Evolutionary conservation across 2,113 vertebrate genomes (phyloP).

Genomic region (Cryptomyrus ogoouensis): DNA sequence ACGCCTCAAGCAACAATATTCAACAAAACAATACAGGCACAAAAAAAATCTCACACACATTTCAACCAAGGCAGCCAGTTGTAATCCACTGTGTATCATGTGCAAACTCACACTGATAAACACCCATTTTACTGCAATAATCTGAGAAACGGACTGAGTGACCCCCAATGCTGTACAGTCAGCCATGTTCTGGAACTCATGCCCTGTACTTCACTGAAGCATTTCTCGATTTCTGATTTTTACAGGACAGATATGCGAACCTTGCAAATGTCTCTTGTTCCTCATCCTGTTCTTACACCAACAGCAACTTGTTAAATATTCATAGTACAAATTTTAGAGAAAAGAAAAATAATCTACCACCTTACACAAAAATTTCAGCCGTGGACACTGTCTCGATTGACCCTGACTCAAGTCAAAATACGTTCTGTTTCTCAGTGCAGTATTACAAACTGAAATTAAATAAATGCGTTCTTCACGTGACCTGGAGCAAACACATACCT

Average conservation of each 20-base stretch:
- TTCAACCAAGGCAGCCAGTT: conserved; percentile 17
- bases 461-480: not conserved
- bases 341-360: not conserved
- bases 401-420: not conserved
- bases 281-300: not conserved
- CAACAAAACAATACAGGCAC: conserved; percentile 19
- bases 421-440: not conserved
- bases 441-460: not conserved
- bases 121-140: conserved; percentile 22
- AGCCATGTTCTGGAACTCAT: not conserved
- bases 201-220: not conserved
- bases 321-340: not conserved
- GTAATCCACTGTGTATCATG: not conserved
- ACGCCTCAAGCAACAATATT: conserved; percentile 31
- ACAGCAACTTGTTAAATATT: not conserved
- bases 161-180: not conserved
- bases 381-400: not conserved
- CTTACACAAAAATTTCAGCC: not conserved
- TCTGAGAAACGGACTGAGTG: not conserved
- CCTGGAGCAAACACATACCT: conserved; percentile 12
- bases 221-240: not conserved
- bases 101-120: not conserved
- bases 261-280: not conserved
- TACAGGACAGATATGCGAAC: not conserved
- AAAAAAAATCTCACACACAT: conserved; percentile 28